Conservation (phyloP, 1,140 invertebrate species). For the Calliphora vicina region DNA sequence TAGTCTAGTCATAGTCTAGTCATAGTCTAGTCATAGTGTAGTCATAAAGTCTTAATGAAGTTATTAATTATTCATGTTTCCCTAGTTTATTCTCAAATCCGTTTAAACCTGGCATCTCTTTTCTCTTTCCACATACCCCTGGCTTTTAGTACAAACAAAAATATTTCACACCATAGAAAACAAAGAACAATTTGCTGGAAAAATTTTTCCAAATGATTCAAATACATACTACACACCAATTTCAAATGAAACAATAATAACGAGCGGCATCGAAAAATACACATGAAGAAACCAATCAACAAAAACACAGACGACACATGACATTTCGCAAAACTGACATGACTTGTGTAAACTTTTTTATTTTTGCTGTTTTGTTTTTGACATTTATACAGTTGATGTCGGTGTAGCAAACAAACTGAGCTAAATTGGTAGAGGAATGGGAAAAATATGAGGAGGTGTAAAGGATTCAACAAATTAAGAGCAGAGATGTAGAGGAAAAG, state of each 20-base stretch:
- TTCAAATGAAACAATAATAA: neutral
- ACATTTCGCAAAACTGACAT: neutral
- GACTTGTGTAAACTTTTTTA: neutral
- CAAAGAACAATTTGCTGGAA: neutral
- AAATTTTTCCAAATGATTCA: neutral
- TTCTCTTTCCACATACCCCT: too few relatives aligned
- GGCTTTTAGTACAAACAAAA: neutral
- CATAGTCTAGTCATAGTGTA: too few relatives aligned
- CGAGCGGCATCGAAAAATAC: too few relatives aligned
- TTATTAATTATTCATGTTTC: too few relatives aligned
- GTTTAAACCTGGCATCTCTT: too few relatives aligned
- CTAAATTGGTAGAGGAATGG: neutral
- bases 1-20: too few relatives aligned
- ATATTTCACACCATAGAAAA: neutral
- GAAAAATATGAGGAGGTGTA: neutral
- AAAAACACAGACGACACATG: neutral
- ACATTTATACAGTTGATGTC: neutral
- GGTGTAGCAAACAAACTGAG: neutral
- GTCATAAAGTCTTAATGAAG: too few relatives aligned
- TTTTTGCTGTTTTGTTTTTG: neutral
- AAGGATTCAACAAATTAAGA: neutral
- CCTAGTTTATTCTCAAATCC: too few relatives aligned
- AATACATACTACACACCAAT: neutral
- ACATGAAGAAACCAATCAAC: neutral
- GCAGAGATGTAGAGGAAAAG: too few relatives aligned